Evolutionary conservation across 2,888 invertebrate species (phyloP).

Genomic region (Drosophila buzzatii): DNA sequence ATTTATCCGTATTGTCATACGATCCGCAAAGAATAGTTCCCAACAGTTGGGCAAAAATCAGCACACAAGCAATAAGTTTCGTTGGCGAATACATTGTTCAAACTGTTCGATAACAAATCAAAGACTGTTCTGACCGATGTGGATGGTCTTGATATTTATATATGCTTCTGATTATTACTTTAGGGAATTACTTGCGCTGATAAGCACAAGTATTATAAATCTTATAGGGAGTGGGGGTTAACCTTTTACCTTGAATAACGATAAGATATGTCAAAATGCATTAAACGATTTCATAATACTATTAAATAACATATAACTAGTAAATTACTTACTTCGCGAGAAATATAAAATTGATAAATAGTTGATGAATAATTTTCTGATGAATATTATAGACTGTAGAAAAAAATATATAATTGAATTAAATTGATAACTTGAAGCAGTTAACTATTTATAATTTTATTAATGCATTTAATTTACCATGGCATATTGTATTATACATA

Average conservation of each 20-base stretch:
- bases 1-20: constrained; percentile 40
- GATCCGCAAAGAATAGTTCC: constrained; percentile 34
- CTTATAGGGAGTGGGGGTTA: not conserved
- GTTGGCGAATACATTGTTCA: constrained; percentile 36
- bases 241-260: not conserved
- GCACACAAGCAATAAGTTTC: constrained; percentile 20
- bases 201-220: constrained; percentile 8
- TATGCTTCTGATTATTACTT: not conserved
- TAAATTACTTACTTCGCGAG: not conserved
- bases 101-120: constrained; percentile 6
- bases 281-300: not conserved
- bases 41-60: constrained; percentile 47
- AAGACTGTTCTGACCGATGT: constrained; percentile 6
- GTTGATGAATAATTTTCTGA: not conserved
- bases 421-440: not conserved
- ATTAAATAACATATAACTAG: not conserved
- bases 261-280: constrained; percentile 10
- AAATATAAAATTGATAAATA: not conserved
- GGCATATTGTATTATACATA: not conserved
- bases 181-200: constrained; percentile 11
- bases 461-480: not conserved
- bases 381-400: not conserved
- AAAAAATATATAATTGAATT: not conserved
- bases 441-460: not conserved
- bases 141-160: constrained; percentile 10